Evolutionary conservation across 2,888 invertebrate genomes (phyloP), one percentile per base, ranked within the genome.

Genomic region (Operophtera brumata): DNA sequence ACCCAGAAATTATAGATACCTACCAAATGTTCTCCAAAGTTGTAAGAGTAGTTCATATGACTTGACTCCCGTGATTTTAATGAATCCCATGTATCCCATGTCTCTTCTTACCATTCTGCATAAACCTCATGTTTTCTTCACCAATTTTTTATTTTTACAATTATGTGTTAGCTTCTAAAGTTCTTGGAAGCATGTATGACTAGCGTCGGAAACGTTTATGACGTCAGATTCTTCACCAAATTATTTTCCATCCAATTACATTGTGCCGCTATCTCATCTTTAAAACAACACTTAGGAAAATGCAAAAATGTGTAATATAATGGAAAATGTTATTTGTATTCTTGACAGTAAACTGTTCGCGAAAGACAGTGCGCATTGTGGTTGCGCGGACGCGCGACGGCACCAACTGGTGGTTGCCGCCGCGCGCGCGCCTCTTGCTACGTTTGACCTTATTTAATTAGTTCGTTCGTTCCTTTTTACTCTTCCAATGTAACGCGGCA

Each of bases 381-480:
- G 7, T 13, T 44, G 70, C 74, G 71, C 71, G 66, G 66, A 59
- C 70, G 70, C 73, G 71, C 69, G 69, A 64, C 71, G 70, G 64
- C 68, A 68, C 72, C 66, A 71, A 82, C 84, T 82, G 78, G 64
- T 73, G 69, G 64, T 4, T 20, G 20, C 20, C 62, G 71, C 25
- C 20, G 20, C 66, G 68, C 68, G 59, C 70, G 67, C 78, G 76
- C 68, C 75, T 75, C 62, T 74, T 73, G 69, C 77, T 81, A 83
- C 86, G 85, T 82, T 88, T 90, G 89, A 89, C 90, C 89, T 87
- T 90, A 90, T 90, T 90, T 88, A 90, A 89, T 90, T 90, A 88
- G 82, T 88, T 84, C 82, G 84, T 81, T 84, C 82, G 84, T 82
- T 86, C 86, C 80, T 87, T 88, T 86, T 89, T 86, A 88, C 85